A percentile compares a stretch with the other conserved stretches of the same genome.
Evolutionary conservation across 1,140 invertebrate species (phyloP).

Genomic region (Drosophila saltans): DNA sequence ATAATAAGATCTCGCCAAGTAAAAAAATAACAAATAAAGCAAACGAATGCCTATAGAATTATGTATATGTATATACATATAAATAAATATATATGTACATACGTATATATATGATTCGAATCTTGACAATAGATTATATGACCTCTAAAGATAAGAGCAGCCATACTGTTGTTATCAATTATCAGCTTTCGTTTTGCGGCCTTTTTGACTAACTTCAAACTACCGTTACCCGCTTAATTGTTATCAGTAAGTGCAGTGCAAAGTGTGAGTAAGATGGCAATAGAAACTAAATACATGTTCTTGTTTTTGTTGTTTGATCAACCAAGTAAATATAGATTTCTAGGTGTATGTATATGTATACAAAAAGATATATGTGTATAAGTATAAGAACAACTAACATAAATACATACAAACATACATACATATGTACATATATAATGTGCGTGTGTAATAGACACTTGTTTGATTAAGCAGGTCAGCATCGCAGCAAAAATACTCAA

Average conservation of each 20-base stretch:
- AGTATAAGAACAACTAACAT: constrained; percentile 1
- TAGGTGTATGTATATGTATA: neutral
- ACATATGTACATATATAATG: neutral
- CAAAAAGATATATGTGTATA: neutral
- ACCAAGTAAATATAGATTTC: constrained; percentile 36
- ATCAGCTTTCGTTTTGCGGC: constrained; percentile 20
- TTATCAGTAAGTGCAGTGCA: constrained; percentile 50
- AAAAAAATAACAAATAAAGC: neutral
- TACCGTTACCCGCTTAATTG: constrained; percentile 27
- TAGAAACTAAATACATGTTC: neutral
- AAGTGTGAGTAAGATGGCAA: constrained; percentile 39
- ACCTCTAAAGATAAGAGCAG: constrained; percentile 50
- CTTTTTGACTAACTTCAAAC: constrained; percentile 46
- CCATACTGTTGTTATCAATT: constrained; percentile 35
- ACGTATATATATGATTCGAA: constrained; percentile 11
- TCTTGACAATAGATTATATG: constrained; percentile 51
- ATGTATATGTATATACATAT: constrained; percentile 9
- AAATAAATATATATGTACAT: constrained; percentile 8
- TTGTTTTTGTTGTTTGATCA: constrained; percentile 53
- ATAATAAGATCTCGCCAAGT: neutral
- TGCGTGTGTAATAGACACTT: constrained; percentile 65
- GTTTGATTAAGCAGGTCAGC: constrained; percentile 69
- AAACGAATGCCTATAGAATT: neutral
- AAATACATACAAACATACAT: too few species aligned
- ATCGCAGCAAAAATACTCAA: constrained; percentile 12